Evolutionary conservation across 2,113 vertebrate genomes (phyloP), one percentile per base, ranked within the genome.

Genomic region (Pipra filicauda): DNA sequence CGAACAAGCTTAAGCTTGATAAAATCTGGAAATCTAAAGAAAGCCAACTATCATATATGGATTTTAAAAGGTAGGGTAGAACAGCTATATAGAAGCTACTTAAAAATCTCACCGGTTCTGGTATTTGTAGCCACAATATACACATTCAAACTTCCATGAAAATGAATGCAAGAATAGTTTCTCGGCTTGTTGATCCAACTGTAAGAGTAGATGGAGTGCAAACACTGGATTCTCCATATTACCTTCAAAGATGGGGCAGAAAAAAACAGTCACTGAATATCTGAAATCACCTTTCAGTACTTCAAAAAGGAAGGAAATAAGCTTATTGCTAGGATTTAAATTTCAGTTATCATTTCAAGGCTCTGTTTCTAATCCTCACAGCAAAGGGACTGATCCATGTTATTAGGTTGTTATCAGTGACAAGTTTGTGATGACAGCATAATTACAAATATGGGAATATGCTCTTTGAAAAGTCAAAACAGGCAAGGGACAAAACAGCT

Each of bases 141-240:
- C 91, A 96, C 99, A 99, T 84, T 97, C 96, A 95, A 99, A 99
- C 69, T 98, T 97, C 99, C 99, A 99, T 5, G 95, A 97, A 96
- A 98, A 99, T 3, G 98, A 97, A 21, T 98, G 97, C 57, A 98
- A 93, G 92, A 99, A 99, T 7, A 99, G 94, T n/a, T 96, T 95
- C 94, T 99, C 98, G 48, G 96, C 91, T 72, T 96, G 96, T 1
- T 97, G 95, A 94, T 99, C 99, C 61, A 94, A 85, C 31, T 57
- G 31, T 11, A 99, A 97, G 27, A 99, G 98, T 19, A 98, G 94
- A 12, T 99, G 99, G 93, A 99, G 89, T 12, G 99, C 99, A 93
- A 99, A 99, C 12, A 99, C 98, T 0, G 99, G 99, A 31, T 98
- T 99, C 75, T 99, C 99, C 85, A 80, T 79, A 46, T 98, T 81